Evolutionary conservation across 2,113 vertebrate genomes (phyloP).

Genomic region (Hypanus sabinus): DNA sequence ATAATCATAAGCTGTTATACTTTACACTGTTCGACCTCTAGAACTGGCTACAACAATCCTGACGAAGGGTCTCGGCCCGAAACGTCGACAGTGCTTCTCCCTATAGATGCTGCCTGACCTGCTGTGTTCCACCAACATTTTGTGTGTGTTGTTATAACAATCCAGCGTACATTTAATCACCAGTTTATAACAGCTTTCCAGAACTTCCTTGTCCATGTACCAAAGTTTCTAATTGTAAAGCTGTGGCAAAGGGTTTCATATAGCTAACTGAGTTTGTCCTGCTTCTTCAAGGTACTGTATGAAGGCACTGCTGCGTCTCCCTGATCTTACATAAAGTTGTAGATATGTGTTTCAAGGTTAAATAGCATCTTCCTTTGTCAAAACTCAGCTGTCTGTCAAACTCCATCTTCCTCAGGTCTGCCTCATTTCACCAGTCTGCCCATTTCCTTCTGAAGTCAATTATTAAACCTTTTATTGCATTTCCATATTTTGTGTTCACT

Average conservation of each 20-base stretch:
- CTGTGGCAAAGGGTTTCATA: not conserved
- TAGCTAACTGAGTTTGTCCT: not conserved
- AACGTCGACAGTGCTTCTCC: too few relatives aligned
- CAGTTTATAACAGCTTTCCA: too few relatives aligned
- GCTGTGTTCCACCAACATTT: too few relatives aligned
- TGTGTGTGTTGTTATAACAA: too few relatives aligned
- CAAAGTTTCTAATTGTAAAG: not conserved
- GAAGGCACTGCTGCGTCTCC: not conserved
- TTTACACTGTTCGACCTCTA: not conserved
- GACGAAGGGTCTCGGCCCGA: too few relatives aligned
- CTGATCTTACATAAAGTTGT: not conserved
- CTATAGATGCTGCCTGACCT: too few relatives aligned
- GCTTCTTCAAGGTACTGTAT: not conserved
- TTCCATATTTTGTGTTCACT: not conserved
- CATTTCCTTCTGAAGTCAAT: not conserved
- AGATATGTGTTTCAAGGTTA: not conserved
- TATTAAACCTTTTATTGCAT: not conserved
- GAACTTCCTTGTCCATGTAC: too few relatives aligned
- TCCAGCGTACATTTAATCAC: too few relatives aligned
- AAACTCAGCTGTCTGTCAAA: too few relatives aligned
- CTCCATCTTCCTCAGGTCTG: too few relatives aligned
- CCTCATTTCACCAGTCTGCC: not conserved
- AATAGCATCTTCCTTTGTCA: too few relatives aligned
- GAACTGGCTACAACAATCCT: not conserved
- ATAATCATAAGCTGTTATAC: not conserved